Base-by-base conservation (phyloP, 2,797 vertebrate genomes). In the Rhynchotus rufescens region DNA sequence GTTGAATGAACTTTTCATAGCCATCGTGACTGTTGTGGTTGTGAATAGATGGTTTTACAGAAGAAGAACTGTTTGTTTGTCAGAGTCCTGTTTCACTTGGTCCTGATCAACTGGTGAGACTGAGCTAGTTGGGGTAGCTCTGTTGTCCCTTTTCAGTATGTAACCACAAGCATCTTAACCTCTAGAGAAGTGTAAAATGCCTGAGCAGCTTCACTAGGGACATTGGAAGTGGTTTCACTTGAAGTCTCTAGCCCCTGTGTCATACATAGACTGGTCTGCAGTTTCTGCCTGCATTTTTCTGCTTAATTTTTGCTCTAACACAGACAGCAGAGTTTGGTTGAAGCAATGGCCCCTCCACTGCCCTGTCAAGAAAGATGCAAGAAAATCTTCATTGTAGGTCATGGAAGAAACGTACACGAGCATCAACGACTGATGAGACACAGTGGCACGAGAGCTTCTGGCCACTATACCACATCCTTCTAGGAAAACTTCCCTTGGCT, bases 251-350 rank as follows among this genome's bases (percentile, higher is more conserved):
- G 54, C 7, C 13, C 13, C 30, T 68, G 23, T 15, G 9, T n/a
- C 7, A 4, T 16, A 6, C 44, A 75, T 49, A 10, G 30, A 15
- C 59, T 69, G 19, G 22, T 51, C 0, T 0, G 13, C 1, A 2
- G 11, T 2, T 1, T 80, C 65, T 25, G 4, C 17, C 47, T 52
- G 1, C 26, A 5, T 54, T 32, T 12, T 78, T 66, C 25, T 51
- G 34, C 22, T 64, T 65, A 17, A 4, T 38, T 30, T 25, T 15
- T 69, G 61, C 47, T 59, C 68, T 62, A 34, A 20, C 26, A 47
- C 52, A 54, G 74, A 15, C 20, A n/a, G 13, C 45, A 40, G 26
- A 10, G 12, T 26, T 19, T 40, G 49, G 38, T 56, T 30, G 22
- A 32, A 66, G 51, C 51, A 45, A 23, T 8, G 49, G 6, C 56